Base-by-base conservation (phyloP, 2,797 vertebrate species). In the Numenius phaeopus region DNA sequence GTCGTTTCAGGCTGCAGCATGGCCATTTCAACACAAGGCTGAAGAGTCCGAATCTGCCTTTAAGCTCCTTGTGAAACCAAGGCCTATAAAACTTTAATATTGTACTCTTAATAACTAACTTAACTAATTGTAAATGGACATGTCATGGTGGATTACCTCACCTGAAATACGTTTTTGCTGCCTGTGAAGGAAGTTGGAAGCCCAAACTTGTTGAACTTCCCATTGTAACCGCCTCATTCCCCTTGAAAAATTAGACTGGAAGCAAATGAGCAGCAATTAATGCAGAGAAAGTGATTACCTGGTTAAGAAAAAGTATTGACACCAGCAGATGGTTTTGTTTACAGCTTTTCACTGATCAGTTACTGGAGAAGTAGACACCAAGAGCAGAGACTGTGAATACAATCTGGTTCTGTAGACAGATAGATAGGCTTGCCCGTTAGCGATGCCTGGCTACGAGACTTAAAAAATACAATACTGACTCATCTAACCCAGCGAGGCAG, bases 271-370 rank as follows among this genome's bases (percentile, higher is more conserved):
- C 65, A 95, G 24, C 78, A 89, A 42, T 59, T 90, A 83, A 73
- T 42, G 26, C 27, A 82, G 27, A 66, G 13, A 62, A 96, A 92
- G 49, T 55, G 44, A 71, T 81, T 94, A 97, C 91, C 84, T 95
- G 87, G 29, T 94, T 85, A 59, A 40, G 64, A 52, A 89, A 67
- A 91, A 82, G 11, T 78, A 87, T 75, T 97, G 76, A 78, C 81
- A 83, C 32, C 21, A 96, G 81, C 92, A 95, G 92, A 95, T 94
- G 78, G 61, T 69, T 96, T 95, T 94, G 72, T 93, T 97, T 94
- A 84, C 73, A 89, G 39, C 29, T 82, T 79, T 86, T 83, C 34
- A 22, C 65, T 81, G 72, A 85, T 96, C 37, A 40, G 37, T 86
- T 90, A 49, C 44, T 47, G 50, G 49, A 82, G 80, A 91, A 89